A percentile compares a stretch with the other conserved stretches of the same genome.
phyloP scores from a whole-genome alignment of 2,888 invertebrate genomes.

The Cephalotes varians region DNA sequence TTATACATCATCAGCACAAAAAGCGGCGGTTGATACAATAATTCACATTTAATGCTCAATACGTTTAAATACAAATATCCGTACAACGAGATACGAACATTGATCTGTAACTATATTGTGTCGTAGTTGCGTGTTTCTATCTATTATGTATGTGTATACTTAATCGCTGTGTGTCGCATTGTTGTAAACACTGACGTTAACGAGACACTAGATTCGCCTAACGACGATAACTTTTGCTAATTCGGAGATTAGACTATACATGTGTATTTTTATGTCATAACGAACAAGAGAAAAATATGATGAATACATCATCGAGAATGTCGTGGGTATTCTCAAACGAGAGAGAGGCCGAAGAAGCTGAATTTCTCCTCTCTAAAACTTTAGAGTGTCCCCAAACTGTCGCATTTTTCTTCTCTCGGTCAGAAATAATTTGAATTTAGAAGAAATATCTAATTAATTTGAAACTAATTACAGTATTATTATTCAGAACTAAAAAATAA shows the following conservation, averaged over 20 bases:
- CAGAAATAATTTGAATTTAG: background rate
- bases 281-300: constrained; percentile 64
- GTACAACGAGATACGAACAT: constrained; percentile 72
- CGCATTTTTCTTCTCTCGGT: background rate
- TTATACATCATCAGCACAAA: constrained; percentile 72
- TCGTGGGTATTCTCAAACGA: constrained; percentile 71
- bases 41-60: constrained; percentile 68
- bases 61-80: constrained; percentile 75
- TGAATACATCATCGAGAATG: constrained; percentile 72
- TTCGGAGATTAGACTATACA: constrained; percentile 54
- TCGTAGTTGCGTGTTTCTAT: constrained; percentile 53
- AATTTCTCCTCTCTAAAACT: constrained; percentile 13
- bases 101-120: constrained; percentile 56
- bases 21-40: constrained; percentile 51
- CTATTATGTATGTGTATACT: constrained; percentile 50
- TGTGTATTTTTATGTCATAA: constrained; percentile 21
- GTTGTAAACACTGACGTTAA: constrained; percentile 21
- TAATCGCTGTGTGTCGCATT: constrained; percentile 16
- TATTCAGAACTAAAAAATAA: background rate
- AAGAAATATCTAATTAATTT: background rate
- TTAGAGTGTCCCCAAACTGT: background rate
- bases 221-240: constrained; percentile 41
- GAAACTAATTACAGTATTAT: background rate
- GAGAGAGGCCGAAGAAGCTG: constrained; percentile 32
- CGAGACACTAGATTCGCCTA: constrained; percentile 31